These are phyloP conservation scores for Trissolcus japonicus DNA, from an alignment of 2,888 invertebrate species.

Conservation along the genomic window DNA sequence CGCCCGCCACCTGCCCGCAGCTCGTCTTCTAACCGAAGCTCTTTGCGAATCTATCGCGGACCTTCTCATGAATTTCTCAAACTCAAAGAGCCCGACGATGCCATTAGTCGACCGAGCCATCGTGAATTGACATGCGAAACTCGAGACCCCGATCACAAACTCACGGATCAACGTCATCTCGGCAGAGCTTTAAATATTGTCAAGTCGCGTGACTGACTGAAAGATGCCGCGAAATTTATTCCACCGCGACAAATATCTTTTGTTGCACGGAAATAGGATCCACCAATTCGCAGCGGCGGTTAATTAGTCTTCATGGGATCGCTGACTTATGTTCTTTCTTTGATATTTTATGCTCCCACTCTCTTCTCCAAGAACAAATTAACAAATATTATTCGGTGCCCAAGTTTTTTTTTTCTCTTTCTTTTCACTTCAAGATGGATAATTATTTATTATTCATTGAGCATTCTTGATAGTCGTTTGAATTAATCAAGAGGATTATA, in stretches of 20 bases:
- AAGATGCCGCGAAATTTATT: conserved; percentile 45
- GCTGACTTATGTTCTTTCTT: not conserved
- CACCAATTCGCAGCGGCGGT: not conserved
- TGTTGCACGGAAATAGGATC: conserved; percentile 27
- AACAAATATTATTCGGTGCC: too few relatives aligned
- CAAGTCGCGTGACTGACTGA: conserved; percentile 34
- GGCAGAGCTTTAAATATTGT: conserved; percentile 37
- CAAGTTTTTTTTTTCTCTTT: too few relatives aligned
- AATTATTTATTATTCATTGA: too few relatives aligned
- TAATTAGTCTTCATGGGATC: conserved; percentile 22
- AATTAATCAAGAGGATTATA: too few relatives aligned
- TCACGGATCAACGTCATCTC: conserved; percentile 48
- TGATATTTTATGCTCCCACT: not conserved
- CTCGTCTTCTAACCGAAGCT: conserved; percentile 21
- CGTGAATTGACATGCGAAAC: conserved; percentile 52
- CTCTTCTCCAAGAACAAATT: not conserved
- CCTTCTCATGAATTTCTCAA: conserved; percentile 50
- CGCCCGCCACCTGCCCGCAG: conserved; percentile 41
- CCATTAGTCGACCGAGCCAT: conserved; percentile 42
- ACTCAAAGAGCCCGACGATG: conserved; percentile 41
- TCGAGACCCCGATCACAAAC: conserved; percentile 42
- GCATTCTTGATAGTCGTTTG: too few relatives aligned
- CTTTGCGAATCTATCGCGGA: conserved; percentile 32
- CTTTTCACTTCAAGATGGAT: too few relatives aligned
- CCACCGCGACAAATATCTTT: conserved; percentile 17